Base-by-base conservation (phyloP, 2,888 invertebrate genomes). In the Eupithecia inturbata region DNA sequence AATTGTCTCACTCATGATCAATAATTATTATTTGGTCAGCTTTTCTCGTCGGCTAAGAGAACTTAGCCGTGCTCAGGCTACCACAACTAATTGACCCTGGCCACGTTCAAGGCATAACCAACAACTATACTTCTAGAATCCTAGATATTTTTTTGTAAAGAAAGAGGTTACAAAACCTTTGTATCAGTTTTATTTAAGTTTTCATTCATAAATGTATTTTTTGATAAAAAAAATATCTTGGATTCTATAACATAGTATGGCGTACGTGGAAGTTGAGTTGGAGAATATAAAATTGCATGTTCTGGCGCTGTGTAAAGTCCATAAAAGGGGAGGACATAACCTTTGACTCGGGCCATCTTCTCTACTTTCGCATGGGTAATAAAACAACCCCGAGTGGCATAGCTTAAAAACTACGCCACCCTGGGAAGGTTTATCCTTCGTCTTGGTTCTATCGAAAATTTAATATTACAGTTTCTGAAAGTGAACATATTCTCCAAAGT, bases 401-500 rank as follows among this genome's bases (percentile, higher is more conserved):
- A 31, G 36, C 9, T 36, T 36, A 36, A 22, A 12, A 22, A 3
- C 10, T 4, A 53, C 22, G n/a, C 41, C 1, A 19, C 16, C 4
- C 14, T 45, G 45, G 49, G 49, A 1, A n/a, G 49, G 22, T 22
- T 53, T 22, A 53, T 22, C n/a, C 10, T 53, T 10, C 22, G 22
- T 53, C 3, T n/a, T 53, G n/a, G 49, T 22, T 53, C 3, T 22
- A 53, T 53, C n/a, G 7, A 53, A 53, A n/a, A 4, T 64, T 64
- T 12, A 4, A 57, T 16, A 33, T 82, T 82, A n/a, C 71, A 87
- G 87, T 1, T 73, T 4, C 19, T 86, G 0, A 86, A 84, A 31
- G 3, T 85, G 7, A 77, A 81, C 1, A 67, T 90, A 7, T 84
- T 89, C 64, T 73, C 82, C 0, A 74, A 84, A 3, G 60, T 63